Conservation (phyloP, 2,888 invertebrate species). For the Drosophila testacea region DNA sequence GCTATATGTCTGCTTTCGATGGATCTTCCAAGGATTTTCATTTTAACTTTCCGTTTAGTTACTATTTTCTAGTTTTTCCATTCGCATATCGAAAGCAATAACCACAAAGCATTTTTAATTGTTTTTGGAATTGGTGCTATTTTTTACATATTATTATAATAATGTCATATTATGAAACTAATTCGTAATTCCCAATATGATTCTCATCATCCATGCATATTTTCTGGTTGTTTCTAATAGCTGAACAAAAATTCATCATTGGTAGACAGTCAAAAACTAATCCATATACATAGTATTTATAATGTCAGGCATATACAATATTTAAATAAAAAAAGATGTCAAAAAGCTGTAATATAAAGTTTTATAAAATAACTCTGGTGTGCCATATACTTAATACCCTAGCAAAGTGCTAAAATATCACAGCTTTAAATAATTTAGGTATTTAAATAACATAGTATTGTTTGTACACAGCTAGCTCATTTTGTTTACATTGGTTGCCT, state of each 20-base stretch:
- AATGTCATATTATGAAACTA: not conserved
- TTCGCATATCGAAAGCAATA: constrained; percentile 13
- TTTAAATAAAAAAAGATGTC: too few species aligned
- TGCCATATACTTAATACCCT: too few species aligned
- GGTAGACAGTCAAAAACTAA: not conserved
- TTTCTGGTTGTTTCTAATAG: constrained; percentile 4
- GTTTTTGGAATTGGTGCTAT: constrained; percentile 10
- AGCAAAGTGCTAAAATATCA: too few species aligned
- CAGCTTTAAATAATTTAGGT: too few species aligned
- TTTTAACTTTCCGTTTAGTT: not conserved
- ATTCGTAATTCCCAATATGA: constrained; percentile 4
- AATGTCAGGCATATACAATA: not conserved
- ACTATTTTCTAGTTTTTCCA: not conserved
- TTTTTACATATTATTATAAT: not conserved
- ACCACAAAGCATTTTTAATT: constrained; percentile 20
- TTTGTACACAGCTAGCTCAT: too few species aligned
- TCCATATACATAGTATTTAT: not conserved
- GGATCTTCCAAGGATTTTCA: not conserved
- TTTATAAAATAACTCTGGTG: too few species aligned
- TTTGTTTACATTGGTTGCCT: too few species aligned
- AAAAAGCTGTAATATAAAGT: too few species aligned
- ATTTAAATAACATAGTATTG: too few species aligned
- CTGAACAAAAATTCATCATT: constrained; percentile 4
- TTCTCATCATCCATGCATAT: not conserved
- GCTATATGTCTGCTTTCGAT: constrained; percentile 2